These are phyloP conservation scores for Hylaeus volcanicus DNA, from an alignment of 1,140 invertebrate genomes.

Conservation along the genomic window DNA sequence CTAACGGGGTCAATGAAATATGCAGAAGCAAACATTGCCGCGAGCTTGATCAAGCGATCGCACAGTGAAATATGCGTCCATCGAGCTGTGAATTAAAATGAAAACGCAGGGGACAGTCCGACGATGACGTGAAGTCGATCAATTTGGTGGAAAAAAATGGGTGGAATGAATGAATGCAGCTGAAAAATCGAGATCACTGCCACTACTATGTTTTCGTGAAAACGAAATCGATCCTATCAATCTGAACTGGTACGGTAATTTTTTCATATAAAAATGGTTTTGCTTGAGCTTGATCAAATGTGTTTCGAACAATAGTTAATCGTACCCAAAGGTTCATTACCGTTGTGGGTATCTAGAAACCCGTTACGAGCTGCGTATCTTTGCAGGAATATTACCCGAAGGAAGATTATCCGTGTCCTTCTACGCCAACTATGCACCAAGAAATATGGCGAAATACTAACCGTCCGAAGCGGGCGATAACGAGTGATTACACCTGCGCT, in stretches of 20 bases:
- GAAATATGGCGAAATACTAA: conserved; percentile 15
- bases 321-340: conserved; percentile 9
- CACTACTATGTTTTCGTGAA: conserved; percentile 1
- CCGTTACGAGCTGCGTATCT: conserved; percentile 2
- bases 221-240: conserved; percentile 22
- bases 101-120: conserved; percentile 4
- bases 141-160: neutral
- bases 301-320: too few species aligned
- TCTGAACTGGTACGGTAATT: neutral
- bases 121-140: conserved; percentile 21
- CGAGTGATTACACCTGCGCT: conserved; percentile 1
- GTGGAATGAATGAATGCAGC: conserved; percentile 14
- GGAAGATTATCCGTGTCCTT: conserved; percentile 36
- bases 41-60: neutral
- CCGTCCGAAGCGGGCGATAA: conserved; percentile 8
- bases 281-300: too few species aligned
- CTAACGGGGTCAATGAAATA: conserved; percentile 8
- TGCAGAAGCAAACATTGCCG: neutral
- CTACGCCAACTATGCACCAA: conserved; percentile 2
- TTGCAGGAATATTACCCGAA: conserved; percentile 3
- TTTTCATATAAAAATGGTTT: neutral
- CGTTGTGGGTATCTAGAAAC: conserved; percentile 6
- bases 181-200: conserved; percentile 18
- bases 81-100: conserved; percentile 13
- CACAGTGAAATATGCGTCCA: neutral